phyloP scores from a whole-genome alignment of 1,140 invertebrate genomes.

The Lepidotrigona ventralis region DNA sequence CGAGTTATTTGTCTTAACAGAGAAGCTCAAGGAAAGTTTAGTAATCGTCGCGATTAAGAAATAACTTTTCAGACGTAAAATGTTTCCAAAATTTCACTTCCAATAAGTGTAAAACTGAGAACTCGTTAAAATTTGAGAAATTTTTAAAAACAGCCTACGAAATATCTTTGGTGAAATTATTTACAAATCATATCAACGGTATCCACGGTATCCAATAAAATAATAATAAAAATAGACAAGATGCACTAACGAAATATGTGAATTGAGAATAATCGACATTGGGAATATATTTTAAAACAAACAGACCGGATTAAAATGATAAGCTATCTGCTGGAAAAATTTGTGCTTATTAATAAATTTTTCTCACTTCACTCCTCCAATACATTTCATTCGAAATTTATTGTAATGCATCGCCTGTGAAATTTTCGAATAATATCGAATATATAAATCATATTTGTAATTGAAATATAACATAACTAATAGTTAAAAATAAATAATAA shows the following conservation, averaged over 20 bases:
- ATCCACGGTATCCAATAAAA: no score
- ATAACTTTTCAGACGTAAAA: no score
- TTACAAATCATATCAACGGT: neutral
- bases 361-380: neutral
- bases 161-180: no score
- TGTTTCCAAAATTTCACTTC: neutral
- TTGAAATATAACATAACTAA: neutral
- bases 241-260: neutral
- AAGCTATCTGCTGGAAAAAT: neutral
- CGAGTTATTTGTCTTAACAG: slow-evolving; percentile 2
- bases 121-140: neutral
- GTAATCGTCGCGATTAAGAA: slow-evolving; percentile 4
- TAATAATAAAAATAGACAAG: neutral
- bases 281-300: slow-evolving; percentile 2
- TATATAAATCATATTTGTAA: neutral
- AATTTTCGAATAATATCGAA: no score
- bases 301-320: neutral
- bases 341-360: slow-evolving; percentile 1
- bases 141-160: neutral
- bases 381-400: slow-evolving; percentile 2
- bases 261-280: neutral
- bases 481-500: no score
- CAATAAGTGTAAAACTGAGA: neutral
- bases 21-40: neutral
- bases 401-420: neutral